Conservation (phyloP, 2,113 vertebrate species). For the Maccullochella peelii region DNA sequence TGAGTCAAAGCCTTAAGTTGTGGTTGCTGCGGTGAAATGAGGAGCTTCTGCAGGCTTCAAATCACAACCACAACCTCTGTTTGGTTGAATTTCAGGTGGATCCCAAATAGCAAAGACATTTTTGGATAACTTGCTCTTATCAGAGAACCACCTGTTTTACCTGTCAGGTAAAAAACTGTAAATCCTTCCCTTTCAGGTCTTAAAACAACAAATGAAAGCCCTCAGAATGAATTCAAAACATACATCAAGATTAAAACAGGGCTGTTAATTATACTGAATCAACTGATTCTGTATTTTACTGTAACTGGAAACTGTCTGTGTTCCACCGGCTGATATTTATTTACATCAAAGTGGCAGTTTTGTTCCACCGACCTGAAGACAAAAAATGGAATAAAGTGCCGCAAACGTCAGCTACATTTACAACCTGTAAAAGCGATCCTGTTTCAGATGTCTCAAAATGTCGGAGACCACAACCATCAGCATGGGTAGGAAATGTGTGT, state of each 20-base stretch:
- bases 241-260: background rate
- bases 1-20: background rate
- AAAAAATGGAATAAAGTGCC: background rate
- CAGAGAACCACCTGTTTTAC: background rate
- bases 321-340: background rate
- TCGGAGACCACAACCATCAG: background rate
- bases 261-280: background rate
- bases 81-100: constrained; percentile 1
- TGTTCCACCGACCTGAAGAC: background rate
- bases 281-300: background rate
- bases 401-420: background rate
- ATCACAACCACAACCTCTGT: background rate
- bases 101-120: background rate
- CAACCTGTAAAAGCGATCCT: background rate
- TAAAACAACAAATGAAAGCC: background rate
- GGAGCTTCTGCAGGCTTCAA: background rate
- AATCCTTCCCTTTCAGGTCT: background rate
- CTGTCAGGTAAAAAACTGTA: background rate
- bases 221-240: background rate
- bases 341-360: background rate
- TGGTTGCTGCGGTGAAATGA: too few relatives aligned
- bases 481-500: background rate
- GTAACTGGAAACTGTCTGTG: background rate
- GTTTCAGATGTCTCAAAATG: background rate
- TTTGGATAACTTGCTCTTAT: background rate